phyloP scores from a whole-genome alignment of 1,140 invertebrate species.

The Choristoneura fumiferana region DNA sequence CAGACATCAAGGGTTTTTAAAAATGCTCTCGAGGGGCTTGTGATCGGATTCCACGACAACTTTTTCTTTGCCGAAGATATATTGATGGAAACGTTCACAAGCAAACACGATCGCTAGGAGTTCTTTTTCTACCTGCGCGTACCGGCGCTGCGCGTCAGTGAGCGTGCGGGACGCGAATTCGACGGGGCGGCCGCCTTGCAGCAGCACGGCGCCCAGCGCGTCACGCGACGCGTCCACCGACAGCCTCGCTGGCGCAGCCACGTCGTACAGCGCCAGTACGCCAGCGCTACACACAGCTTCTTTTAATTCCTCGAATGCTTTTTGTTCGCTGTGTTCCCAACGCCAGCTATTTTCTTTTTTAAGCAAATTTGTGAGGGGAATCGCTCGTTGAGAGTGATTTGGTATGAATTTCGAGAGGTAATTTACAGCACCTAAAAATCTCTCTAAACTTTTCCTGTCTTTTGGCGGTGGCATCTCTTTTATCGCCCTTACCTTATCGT shows the following conservation, averaged over 20 bases:
- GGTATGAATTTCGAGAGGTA: conserved; percentile 1
- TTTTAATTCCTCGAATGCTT: background rate
- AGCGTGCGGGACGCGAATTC: conserved; percentile 47
- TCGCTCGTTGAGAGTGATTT: background rate
- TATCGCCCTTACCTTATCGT: background rate
- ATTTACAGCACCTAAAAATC: background rate
- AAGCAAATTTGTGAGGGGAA: background rate
- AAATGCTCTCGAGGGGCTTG: conserved; percentile 64
- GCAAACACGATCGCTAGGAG: conserved; percentile 40
- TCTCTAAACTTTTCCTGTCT: conserved; percentile 3
- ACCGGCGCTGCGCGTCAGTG: conserved; percentile 38
- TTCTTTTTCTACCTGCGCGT: conserved; percentile 56
- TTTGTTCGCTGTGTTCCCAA: background rate
- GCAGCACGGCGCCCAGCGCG: conserved; percentile 37
- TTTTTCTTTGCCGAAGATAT: conserved; percentile 30
- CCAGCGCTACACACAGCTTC: background rate
- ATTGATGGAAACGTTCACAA: conserved; percentile 40
- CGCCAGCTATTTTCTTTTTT: conserved; percentile 5
- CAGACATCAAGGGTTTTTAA: conserved; percentile 63
- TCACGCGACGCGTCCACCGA: conserved; percentile 24
- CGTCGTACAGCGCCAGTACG: conserved; percentile 1
- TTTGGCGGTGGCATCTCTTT: background rate
- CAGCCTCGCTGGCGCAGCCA: background rate
- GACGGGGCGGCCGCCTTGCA: conserved; percentile 38
- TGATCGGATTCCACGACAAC: conserved; percentile 68